Evolutionary conservation across 2,113 vertebrate species (phyloP).

Genomic region (Cairina moschata): DNA sequence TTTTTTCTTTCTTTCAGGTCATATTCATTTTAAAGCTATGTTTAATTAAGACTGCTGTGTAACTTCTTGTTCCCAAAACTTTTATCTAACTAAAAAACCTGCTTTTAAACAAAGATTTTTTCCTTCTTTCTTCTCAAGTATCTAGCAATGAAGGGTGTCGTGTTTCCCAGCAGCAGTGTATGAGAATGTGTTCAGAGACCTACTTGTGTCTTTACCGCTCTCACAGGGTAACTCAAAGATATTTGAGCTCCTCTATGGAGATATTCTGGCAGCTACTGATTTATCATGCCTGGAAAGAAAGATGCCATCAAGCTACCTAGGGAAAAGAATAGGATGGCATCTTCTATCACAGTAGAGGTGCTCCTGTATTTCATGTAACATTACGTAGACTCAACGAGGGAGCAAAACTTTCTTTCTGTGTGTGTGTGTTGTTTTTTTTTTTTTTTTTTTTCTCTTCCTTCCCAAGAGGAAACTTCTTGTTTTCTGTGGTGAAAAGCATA

Average conservation of each 20-base stretch:
- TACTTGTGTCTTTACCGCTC: conserved; percentile 1
- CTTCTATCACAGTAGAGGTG: background rate
- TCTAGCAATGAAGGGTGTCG: background rate
- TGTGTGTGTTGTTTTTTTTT: background rate
- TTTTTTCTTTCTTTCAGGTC: background rate
- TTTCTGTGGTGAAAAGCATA: background rate
- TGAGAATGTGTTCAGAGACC: background rate
- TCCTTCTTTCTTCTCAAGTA: background rate
- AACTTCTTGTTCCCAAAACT: background rate
- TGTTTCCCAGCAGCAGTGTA: background rate
- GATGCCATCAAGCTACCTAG: background rate
- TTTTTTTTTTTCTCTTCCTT: no score
- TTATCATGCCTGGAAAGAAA: conserved; percentile 6
- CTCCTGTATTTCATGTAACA: background rate
- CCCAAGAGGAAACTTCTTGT: background rate
- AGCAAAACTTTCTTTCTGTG: background rate
- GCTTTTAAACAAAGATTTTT: background rate
- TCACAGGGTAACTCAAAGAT: background rate
- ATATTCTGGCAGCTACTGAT: background rate
- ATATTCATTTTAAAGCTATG: background rate
- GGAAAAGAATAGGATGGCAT: background rate
- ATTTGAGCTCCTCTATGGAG: background rate
- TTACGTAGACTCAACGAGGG: background rate
- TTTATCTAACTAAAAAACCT: background rate
- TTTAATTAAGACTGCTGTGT: background rate